Evolutionary conservation across 2,113 vertebrate genomes (phyloP), one percentile per base, ranked within the genome.

Genomic region (Verasper variegatus): DNA sequence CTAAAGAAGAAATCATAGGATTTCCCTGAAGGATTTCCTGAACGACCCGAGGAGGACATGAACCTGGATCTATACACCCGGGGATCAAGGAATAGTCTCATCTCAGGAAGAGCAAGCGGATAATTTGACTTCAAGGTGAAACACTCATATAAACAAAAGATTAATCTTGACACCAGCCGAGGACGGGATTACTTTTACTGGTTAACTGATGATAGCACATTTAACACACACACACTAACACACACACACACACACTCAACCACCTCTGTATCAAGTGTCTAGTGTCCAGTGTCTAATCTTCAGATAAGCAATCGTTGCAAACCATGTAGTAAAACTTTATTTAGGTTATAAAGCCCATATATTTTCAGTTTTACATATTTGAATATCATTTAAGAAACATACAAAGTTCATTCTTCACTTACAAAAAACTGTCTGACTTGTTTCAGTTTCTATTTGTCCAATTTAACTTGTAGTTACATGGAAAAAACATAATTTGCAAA

Each of bases 41-140:
- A 60, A 58, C 61, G 74, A 85, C 56, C 17, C 42, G 42, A 74
- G 35, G 24, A 24, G 24, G 31, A 63, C 59, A n/a, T 40, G 21
- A 20, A 57, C 18, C 10, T 68, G 69, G 68, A 76, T 78, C 51
- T 14, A 73, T 15, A 1, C 24, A n/a, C 63, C 59, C 11, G 13
- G 40, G 56, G 31, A 60, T 24, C 21, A 18, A 60, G 52, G 45
- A 65, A 58, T 42, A 52, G 63, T 18, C 47, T 62, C 24, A 58
- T 45, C 52, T 62, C 15, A 72, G 2, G 55, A 51, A 27, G 45
- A 56, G 1, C 63, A 76, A 68, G 68, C 10, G 59, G 70, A 82
- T 1, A 20, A 57, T 11, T 35, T 24, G 47, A 73, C 60, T 27
- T 3, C 1, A 74, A 87, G 90, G 90, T 91, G 84, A 83, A 78